These are phyloP conservation scores for Macrobrachium nipponense DNA, from an alignment of 1,140 invertebrate genomes.

Conservation along the genomic window DNA sequence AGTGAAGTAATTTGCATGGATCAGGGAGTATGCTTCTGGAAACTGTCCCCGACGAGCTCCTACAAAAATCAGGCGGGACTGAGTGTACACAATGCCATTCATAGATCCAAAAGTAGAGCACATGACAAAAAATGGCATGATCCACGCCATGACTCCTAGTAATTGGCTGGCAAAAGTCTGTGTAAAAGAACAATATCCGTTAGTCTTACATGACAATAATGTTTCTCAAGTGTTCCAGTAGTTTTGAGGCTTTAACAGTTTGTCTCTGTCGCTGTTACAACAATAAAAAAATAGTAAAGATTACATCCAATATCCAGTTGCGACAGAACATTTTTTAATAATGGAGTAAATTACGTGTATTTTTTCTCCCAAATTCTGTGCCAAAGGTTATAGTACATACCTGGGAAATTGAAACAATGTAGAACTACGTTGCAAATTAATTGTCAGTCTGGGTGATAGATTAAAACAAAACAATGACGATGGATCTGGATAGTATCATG, in stretches of 20 bases:
- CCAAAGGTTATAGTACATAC: no score
- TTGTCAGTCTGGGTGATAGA: background rate
- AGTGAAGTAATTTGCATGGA: conserved; percentile 86
- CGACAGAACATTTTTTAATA: no score
- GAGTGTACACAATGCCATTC: conserved; percentile 79
- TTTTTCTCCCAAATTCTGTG: no score
- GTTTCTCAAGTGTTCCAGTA: background rate
- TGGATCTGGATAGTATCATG: no score
- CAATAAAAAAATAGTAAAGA: no score
- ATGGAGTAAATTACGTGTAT: no score
- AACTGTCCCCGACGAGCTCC: conserved; percentile 91
- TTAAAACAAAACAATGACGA: no score
- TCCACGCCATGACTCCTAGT: conserved; percentile 83
- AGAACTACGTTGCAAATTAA: no score
- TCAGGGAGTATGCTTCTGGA: conserved; percentile 86
- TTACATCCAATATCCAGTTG: no score
- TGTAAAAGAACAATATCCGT: background rate
- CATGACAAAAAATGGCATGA: conserved; percentile 87
- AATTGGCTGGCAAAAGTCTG: conserved; percentile 86
- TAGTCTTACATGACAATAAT: background rate
- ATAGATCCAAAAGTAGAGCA: conserved; percentile 86
- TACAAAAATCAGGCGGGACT: conserved; percentile 86
- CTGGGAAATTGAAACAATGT: no score
- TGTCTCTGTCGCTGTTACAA: background rate
- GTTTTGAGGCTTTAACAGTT: background rate